Conservation (phyloP, 2,113 vertebrate genomes). For the Pandion haliaetus region DNA sequence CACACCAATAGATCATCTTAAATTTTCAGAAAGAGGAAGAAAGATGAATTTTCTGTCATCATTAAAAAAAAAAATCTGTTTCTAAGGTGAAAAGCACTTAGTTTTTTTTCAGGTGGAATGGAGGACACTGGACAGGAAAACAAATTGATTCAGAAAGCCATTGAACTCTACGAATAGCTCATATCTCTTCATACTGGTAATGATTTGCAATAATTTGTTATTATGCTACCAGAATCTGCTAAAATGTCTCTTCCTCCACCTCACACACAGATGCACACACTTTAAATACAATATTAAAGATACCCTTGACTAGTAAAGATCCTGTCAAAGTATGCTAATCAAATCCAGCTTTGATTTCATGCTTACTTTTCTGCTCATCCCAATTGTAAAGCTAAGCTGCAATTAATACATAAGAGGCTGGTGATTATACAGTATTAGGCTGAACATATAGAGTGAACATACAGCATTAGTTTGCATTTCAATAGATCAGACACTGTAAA, state of each 20-base stretch:
- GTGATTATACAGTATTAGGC: slow-evolving; percentile 68
- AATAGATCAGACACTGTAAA: slow-evolving; percentile 31
- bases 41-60: neutral
- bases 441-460: slow-evolving; percentile 55
- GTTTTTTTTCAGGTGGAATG: neutral
- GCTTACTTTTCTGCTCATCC: slow-evolving; percentile 68
- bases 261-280: neutral
- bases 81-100: neutral
- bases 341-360: slow-evolving; percentile 71
- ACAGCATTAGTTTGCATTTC: slow-evolving; percentile 52
- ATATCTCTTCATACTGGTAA: neutral
- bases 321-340: slow-evolving; percentile 66
- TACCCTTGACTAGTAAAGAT: slow-evolving; percentile 13
- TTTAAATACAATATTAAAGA: slow-evolving; percentile 26
- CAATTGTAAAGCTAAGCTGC: slow-evolving; percentile 67
- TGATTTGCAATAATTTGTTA: neutral
- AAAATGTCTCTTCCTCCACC: neutral
- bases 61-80: neutral
- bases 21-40: neutral
- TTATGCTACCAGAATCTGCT: neutral
- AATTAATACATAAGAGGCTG: slow-evolving; percentile 76
- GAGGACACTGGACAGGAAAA: neutral
- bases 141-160: neutral
- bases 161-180: neutral
- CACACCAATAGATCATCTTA: neutral